Evolutionary conservation across 1,140 invertebrate genomes (phyloP).

Genomic region (Polyergus mexicanus): DNA sequence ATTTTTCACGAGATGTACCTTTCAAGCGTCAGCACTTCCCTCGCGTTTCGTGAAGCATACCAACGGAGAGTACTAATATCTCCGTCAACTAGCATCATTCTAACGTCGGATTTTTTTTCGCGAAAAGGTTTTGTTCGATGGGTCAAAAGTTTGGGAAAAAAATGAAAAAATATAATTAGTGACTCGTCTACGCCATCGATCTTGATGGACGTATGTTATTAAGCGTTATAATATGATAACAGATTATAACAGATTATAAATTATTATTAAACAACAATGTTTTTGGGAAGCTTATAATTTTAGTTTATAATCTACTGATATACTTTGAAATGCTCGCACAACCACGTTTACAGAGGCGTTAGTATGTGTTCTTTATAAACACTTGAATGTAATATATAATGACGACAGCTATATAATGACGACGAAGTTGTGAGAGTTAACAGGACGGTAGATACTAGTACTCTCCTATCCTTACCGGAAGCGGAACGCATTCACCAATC

Average conservation of each 20-base stretch:
- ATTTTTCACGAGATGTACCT: conserved; percentile 47
- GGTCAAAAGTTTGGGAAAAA: conserved; percentile 43
- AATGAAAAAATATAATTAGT: conserved; percentile 13
- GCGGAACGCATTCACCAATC: conserved; percentile 36
- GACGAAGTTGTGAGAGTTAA: conserved; percentile 4
- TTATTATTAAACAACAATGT: too few relatives aligned
- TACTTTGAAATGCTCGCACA: not conserved
- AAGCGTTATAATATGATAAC: not conserved
- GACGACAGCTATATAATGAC: not conserved
- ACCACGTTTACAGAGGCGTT: not conserved
- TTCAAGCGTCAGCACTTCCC: conserved; percentile 50
- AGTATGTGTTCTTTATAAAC: not conserved
- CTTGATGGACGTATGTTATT: conserved; percentile 16
- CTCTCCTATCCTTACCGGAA: not conserved
- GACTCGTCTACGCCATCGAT: conserved; percentile 25
- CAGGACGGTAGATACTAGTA: not conserved
- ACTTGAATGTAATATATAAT: too few relatives aligned
- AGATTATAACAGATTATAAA: not conserved
- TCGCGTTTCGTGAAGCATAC: conserved; percentile 39
- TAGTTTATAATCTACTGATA: too few relatives aligned
- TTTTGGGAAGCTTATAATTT: too few relatives aligned
- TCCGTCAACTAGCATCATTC: conserved; percentile 30
- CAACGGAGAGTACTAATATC: conserved; percentile 37
- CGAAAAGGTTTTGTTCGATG: conserved; percentile 18
- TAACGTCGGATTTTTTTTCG: conserved; percentile 8